A percentile compares a stretch with the other conserved stretches of the same genome.
phyloP scores from a whole-genome alignment of 1,140 invertebrate species.

The Batillaria attramentaria region DNA sequence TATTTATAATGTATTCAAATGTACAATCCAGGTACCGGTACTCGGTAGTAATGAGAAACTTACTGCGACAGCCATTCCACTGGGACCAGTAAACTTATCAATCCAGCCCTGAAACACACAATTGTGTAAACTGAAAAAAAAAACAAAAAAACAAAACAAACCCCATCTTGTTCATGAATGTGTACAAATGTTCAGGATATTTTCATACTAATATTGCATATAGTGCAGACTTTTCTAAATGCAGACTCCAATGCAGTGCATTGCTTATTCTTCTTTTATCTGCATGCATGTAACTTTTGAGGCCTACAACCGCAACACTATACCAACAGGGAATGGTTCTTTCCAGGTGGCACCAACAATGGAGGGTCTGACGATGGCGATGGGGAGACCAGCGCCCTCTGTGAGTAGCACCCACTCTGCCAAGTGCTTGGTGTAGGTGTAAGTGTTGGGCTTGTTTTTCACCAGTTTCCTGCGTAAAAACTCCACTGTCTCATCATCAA shows the following conservation, averaged over 20 bases:
- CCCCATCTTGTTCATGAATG: too few species aligned
- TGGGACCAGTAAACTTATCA: constrained; percentile 96
- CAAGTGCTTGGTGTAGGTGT: constrained; percentile 74
- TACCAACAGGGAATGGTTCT: constrained; percentile 84
- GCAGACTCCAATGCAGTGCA: too few species aligned
- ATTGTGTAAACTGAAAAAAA: too few species aligned
- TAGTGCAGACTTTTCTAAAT: too few species aligned
- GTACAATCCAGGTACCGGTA: too few species aligned
- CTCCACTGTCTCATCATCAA: constrained; percentile 72
- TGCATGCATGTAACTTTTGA: too few species aligned
- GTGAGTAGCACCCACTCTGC: constrained; percentile 72
- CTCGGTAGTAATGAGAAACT: constrained; percentile 50
- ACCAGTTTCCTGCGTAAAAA: constrained; percentile 68
- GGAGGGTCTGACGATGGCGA: constrained; percentile 90
- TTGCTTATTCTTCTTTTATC: too few species aligned
- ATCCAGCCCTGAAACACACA: constrained; percentile 84
- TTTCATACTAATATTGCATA: too few species aligned
- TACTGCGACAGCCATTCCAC: constrained; percentile 95
- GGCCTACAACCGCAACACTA: neutral
- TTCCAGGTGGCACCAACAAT: constrained; percentile 95
- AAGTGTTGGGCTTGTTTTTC: constrained; percentile 71
- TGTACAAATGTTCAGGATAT: too few species aligned
- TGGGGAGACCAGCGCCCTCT: constrained; percentile 80
- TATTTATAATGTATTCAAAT: too few species aligned
- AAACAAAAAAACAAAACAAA: too few species aligned